phyloP scores from a whole-genome alignment of 1,140 invertebrate genomes.

The Scaptomyza graminum region DNA sequence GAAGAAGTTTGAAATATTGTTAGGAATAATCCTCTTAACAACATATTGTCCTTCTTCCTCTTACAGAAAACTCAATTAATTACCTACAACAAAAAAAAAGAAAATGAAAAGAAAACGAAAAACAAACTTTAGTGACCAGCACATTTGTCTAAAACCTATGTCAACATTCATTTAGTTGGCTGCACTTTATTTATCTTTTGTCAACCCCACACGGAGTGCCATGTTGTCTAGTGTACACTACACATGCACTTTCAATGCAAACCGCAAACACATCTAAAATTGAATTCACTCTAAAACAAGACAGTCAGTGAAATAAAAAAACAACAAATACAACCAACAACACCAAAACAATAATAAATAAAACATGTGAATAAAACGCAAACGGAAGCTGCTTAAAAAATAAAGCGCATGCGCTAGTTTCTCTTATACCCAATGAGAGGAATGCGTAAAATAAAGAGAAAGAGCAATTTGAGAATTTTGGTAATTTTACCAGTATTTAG shows the following conservation, averaged over 20 bases:
- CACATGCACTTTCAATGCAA: constrained; percentile 7
- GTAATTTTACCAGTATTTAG: constrained; percentile 55
- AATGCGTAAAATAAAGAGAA: constrained; percentile 18
- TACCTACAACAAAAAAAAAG: not conserved
- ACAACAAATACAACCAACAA: too few relatives aligned
- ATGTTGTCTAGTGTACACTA: constrained; percentile 21
- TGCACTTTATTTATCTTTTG: not conserved
- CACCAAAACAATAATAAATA: constrained; percentile 53
- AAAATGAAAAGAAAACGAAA: too few relatives aligned
- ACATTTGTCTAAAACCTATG: not conserved
- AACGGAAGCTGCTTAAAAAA: constrained; percentile 7
- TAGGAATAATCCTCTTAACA: too few relatives aligned
- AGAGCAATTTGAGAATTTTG: constrained; percentile 6
- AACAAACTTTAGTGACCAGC: not conserved
- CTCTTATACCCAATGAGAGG: constrained; percentile 53
- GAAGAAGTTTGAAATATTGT: too few relatives aligned
- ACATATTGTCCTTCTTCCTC: too few relatives aligned
- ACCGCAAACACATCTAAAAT: constrained; percentile 56
- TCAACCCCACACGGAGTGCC: not conserved
- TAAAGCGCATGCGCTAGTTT: constrained; percentile 47
- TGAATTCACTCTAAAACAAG: constrained; percentile 42
- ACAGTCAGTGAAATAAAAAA: constrained; percentile 16
- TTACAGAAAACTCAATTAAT: not conserved
- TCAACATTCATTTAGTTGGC: not conserved
- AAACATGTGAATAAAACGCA: constrained; percentile 34